Evolutionary conservation across 2,797 vertebrate genomes (phyloP).

Genomic region (Linurgus olivaceus): DNA sequence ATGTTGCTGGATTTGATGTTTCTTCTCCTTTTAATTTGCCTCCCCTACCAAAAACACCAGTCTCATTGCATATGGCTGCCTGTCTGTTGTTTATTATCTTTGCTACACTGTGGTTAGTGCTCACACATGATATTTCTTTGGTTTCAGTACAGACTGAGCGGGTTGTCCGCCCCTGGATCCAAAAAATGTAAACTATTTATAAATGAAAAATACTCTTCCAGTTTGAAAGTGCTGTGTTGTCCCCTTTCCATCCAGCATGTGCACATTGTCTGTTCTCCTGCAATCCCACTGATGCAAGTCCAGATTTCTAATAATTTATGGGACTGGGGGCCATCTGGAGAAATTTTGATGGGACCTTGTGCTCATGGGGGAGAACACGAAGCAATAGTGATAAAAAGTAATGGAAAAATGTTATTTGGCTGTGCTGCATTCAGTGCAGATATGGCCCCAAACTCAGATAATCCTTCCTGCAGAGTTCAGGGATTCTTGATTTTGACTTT

Average conservation of each 20-base stretch:
- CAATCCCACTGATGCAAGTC: slow-evolving; percentile 67
- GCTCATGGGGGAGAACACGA: neutral
- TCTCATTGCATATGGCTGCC: slow-evolving; percentile 33
- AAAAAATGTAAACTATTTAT: slow-evolving; percentile 80
- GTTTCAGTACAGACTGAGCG: slow-evolving; percentile 72
- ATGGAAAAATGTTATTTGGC: slow-evolving; percentile 43
- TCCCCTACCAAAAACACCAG: slow-evolving; percentile 7
- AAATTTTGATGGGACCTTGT: slow-evolving; percentile 21
- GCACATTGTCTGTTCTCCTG: slow-evolving; percentile 68
- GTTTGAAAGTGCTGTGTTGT: slow-evolving; percentile 68
- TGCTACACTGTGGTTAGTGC: slow-evolving; percentile 74
- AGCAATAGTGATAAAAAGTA: slow-evolving; percentile 55
- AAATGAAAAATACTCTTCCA: slow-evolving; percentile 75
- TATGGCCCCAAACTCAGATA: neutral
- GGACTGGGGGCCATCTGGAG: neutral
- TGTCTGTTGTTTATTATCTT: slow-evolving; percentile 77
- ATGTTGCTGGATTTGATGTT: neutral
- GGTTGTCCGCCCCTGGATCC: slow-evolving; percentile 70
- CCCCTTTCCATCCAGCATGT: slow-evolving; percentile 49
- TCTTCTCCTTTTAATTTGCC: neutral
- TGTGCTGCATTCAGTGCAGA: slow-evolving; percentile 43
- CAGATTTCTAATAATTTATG: slow-evolving; percentile 52
- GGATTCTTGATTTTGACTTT: slow-evolving; percentile 9
- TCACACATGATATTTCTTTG: slow-evolving; percentile 73
- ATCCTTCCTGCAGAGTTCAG: slow-evolving; percentile 16